A percentile compares a stretch with the other conserved stretches of the same genome.
phyloP scores from a whole-genome alignment of 2,113 vertebrate species.

The Panthera tigris region DNA sequence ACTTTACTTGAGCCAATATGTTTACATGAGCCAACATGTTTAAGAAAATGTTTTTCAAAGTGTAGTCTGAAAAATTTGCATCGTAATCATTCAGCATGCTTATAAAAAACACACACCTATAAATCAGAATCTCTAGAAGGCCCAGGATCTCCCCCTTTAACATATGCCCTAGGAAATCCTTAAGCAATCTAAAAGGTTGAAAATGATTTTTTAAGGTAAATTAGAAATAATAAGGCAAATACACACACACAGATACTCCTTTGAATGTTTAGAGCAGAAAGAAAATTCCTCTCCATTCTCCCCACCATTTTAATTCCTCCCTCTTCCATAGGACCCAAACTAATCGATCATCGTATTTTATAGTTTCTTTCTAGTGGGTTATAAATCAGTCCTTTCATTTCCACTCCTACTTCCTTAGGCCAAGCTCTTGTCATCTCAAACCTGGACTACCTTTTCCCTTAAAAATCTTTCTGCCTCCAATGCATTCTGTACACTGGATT shows the following conservation, averaged over 20 bases:
- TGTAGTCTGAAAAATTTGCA: not conserved
- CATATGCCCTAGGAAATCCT: not conserved
- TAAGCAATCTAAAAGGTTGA: not conserved
- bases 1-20: too few species aligned
- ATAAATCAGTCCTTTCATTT: not conserved
- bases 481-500: not conserved
- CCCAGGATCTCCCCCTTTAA: not conserved
- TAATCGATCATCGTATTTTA: slow-evolving; percentile 13
- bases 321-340: not conserved
- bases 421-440: slow-evolving; percentile 5
- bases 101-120: slow-evolving; percentile 26
- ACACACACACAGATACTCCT: not conserved
- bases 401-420: not conserved
- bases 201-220: slow-evolving; percentile 33
- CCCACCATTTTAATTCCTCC: slow-evolving; percentile 1
- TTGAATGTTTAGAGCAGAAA: slow-evolving; percentile 43
- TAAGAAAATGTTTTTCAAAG: slow-evolving; percentile 16
- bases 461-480: not conserved
- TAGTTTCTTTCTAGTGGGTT: not conserved
- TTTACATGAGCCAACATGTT: not conserved
- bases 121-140: slow-evolving; percentile 36
- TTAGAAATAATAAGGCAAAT: not conserved
- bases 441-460: not conserved
- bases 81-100: slow-evolving; percentile 11
- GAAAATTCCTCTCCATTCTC: not conserved